phyloP scores from a whole-genome alignment of 2,113 vertebrate genomes.

The Podocnemis expansa region DNA sequence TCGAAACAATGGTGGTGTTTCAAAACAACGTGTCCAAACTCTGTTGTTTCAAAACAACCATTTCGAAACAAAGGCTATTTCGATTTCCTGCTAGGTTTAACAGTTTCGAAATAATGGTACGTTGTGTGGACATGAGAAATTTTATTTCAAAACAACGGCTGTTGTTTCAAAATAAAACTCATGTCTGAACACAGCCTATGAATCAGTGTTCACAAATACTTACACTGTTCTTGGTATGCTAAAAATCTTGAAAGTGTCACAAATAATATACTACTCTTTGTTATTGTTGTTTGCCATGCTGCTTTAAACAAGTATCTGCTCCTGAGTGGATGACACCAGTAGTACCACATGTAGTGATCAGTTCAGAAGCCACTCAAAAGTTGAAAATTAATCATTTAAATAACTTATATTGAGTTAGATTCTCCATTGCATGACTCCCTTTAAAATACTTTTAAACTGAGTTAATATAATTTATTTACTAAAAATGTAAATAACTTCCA shows the following conservation, averaged over 20 bases:
- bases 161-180: too few species aligned
- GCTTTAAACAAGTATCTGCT: not conserved
- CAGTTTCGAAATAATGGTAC: too few species aligned
- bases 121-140: too few species aligned
- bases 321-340: not conserved
- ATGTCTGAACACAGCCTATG: too few species aligned
- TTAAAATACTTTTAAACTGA: not conserved
- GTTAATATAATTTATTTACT: not conserved
- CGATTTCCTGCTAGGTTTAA: too few species aligned
- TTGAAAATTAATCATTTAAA: not conserved
- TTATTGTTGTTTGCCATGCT: not conserved
- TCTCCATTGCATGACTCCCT: not conserved
- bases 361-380: not conserved
- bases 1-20: too few species aligned
- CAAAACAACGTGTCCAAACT: too few species aligned
- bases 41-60: too few species aligned
- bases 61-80: too few species aligned
- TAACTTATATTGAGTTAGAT: not conserved
- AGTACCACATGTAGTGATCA: not conserved
- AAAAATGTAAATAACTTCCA: not conserved
- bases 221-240: not conserved
- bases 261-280: not conserved
- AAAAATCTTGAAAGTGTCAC: not conserved
- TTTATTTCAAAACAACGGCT: too few species aligned
- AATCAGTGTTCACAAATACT: not conserved